Conservation (phyloP, 2,797 vertebrate species). For the Typhlichthys subterraneus region DNA sequence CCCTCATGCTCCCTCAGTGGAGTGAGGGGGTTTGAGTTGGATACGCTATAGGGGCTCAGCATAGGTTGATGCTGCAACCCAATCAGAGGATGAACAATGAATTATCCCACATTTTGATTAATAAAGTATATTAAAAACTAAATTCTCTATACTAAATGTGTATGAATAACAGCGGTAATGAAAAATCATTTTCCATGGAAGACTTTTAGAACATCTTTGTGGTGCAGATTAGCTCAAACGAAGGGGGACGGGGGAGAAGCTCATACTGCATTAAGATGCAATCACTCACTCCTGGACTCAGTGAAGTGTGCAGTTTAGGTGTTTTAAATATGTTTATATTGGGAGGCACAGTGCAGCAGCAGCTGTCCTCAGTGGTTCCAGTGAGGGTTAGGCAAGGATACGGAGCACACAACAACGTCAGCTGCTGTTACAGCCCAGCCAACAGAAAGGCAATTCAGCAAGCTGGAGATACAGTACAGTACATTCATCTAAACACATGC, state of each 20-base stretch:
- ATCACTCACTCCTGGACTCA: slow-evolving; percentile 46
- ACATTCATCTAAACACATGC: slow-evolving; percentile 32
- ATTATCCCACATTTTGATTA: too few relatives aligned
- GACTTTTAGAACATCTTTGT: slow-evolving; percentile 9
- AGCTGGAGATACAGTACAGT: slow-evolving; percentile 34
- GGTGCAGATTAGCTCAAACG: slow-evolving; percentile 28
- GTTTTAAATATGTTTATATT: slow-evolving; percentile 64
- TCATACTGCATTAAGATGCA: slow-evolving; percentile 40
- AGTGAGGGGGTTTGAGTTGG: too few relatives aligned
- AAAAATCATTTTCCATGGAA: slow-evolving; percentile 26
- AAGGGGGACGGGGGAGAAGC: slow-evolving; percentile 23
- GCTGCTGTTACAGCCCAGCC: slow-evolving; percentile 58
- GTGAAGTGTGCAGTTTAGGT: slow-evolving; percentile 68
- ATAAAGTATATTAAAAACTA: too few relatives aligned
- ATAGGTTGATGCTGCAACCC: too few relatives aligned
- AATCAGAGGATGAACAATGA: too few relatives aligned
- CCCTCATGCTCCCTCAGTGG: neutral
- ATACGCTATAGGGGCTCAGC: neutral
- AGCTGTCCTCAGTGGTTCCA: slow-evolving; percentile 64
- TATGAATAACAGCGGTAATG: neutral
- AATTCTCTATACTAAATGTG: too few relatives aligned
- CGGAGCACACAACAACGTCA: slow-evolving; percentile 61
- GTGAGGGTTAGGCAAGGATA: slow-evolving; percentile 55
- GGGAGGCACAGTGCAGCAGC: slow-evolving; percentile 64
- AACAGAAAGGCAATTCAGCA: slow-evolving; percentile 50